Conservation (phyloP, 1,140 invertebrate genomes). For the Prorops nasuta region DNA sequence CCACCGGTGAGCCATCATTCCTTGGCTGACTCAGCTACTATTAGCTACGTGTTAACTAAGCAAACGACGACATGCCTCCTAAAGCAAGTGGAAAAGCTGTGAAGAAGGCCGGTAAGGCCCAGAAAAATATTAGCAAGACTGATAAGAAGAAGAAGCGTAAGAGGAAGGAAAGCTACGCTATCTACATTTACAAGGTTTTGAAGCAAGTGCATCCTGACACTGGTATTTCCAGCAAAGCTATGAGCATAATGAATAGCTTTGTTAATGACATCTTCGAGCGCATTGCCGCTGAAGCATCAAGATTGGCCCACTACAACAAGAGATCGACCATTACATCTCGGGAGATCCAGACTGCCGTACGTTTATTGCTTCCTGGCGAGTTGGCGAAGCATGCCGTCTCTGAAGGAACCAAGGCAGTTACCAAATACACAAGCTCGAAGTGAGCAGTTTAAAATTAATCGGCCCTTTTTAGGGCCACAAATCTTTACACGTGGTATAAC, state of each 20-base stretch:
- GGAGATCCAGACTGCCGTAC: conserved; percentile 52
- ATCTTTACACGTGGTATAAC: not conserved
- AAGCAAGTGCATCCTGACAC: conserved; percentile 67
- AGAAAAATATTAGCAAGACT: conserved; percentile 59
- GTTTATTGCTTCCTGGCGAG: conserved; percentile 50
- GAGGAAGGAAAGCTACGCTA: conserved; percentile 69
- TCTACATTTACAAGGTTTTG: conserved; percentile 72
- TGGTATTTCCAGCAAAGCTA: conserved; percentile 60
- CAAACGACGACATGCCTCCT: conserved; percentile 46
- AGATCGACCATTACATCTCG: conserved; percentile 51
- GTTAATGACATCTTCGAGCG: conserved; percentile 61
- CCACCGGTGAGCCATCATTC: not conserved
- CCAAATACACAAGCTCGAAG: conserved; percentile 43
- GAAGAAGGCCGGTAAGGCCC: conserved; percentile 60
- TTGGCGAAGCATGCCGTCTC: conserved; percentile 37
- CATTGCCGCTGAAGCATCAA: conserved; percentile 61
- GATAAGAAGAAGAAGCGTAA: conserved; percentile 60
- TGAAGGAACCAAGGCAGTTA: conserved; percentile 24
- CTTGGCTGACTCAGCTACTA: not conserved
- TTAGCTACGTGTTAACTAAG: not conserved
- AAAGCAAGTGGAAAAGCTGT: conserved; percentile 55
- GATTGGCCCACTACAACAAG: conserved; percentile 61
- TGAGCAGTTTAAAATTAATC: conserved; percentile 14
- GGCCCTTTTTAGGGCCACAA: conserved; percentile 39
- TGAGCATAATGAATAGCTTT: conserved; percentile 69